These are phyloP conservation scores for Alectura lathami DNA, from an alignment of 2,113 vertebrate species.

Conservation along the genomic window DNA sequence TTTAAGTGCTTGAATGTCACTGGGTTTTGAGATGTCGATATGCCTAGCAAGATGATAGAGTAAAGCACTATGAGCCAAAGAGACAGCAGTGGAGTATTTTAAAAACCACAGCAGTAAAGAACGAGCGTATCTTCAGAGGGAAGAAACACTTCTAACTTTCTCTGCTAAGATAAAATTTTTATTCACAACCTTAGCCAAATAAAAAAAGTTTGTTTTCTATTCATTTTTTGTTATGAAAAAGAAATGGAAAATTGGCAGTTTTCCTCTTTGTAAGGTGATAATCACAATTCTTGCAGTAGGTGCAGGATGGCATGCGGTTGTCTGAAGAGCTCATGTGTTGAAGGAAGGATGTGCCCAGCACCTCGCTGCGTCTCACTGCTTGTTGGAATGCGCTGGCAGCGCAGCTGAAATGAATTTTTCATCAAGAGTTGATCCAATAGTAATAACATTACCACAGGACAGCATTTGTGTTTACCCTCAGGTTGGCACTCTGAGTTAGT, in stretches of 20 bases:
- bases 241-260: background rate
- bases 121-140: background rate
- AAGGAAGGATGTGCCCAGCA: conserved; percentile 9
- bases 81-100: background rate
- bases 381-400: background rate
- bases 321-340: background rate
- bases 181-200: background rate
- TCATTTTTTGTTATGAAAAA: background rate
- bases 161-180: background rate
- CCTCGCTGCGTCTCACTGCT: conserved; percentile 21
- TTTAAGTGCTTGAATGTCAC: conserved; percentile 38
- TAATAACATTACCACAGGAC: background rate
- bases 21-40: background rate
- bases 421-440: background rate
- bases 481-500: background rate
- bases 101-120: background rate
- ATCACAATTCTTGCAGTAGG: background rate
- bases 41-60: background rate
- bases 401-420: background rate
- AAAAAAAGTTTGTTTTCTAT: background rate
- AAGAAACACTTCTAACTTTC: background rate
- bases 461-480: background rate
- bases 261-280: background rate
- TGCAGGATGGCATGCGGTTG: background rate
- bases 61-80: conserved; percentile 55